phyloP scores from a whole-genome alignment of 2,888 invertebrate genomes.

The Catocala nupta region DNA sequence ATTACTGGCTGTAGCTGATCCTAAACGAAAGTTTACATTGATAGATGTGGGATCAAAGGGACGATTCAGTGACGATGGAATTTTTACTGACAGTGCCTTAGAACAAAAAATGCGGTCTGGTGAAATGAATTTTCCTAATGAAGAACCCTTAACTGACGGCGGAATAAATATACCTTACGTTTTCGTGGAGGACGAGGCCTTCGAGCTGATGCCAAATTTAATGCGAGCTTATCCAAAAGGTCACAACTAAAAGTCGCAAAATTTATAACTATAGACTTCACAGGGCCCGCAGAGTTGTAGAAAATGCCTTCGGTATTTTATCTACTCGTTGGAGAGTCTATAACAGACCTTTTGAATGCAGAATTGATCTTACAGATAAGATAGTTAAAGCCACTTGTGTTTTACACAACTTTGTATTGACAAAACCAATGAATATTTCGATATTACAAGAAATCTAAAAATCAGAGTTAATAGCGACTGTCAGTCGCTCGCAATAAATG shows the following conservation, averaged over 20 bases:
- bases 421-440: not conserved
- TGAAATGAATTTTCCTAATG: slow-evolving; percentile 21
- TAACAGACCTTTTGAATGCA: slow-evolving; percentile 22
- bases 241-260: slow-evolving; percentile 13
- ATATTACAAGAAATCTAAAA: not conserved
- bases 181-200: slow-evolving; percentile 35
- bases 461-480: not conserved
- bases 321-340: slow-evolving; percentile 20
- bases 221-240: slow-evolving; percentile 24
- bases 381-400: slow-evolving; percentile 19
- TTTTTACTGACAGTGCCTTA: slow-evolving; percentile 25
- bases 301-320: slow-evolving; percentile 20
- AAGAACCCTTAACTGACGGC: slow-evolving; percentile 26
- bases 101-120: slow-evolving; percentile 13
- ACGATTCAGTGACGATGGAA: slow-evolving; percentile 30
- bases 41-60: slow-evolving; percentile 31
- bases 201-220: slow-evolving; percentile 27
- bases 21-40: slow-evolving; percentile 19
- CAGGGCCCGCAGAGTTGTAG: slow-evolving; percentile 24
- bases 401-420: slow-evolving; percentile 15
- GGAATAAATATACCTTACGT: slow-evolving; percentile 32
- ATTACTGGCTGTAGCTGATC: slow-evolving; percentile 38
- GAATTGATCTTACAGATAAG: slow-evolving; percentile 15
- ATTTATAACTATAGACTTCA: slow-evolving; percentile 26
- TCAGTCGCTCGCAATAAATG: too few relatives aligned